These are phyloP conservation scores for Sebastes oblongus DNA, from an alignment of 2,797 vertebrate genomes.

Conservation along the genomic window DNA sequence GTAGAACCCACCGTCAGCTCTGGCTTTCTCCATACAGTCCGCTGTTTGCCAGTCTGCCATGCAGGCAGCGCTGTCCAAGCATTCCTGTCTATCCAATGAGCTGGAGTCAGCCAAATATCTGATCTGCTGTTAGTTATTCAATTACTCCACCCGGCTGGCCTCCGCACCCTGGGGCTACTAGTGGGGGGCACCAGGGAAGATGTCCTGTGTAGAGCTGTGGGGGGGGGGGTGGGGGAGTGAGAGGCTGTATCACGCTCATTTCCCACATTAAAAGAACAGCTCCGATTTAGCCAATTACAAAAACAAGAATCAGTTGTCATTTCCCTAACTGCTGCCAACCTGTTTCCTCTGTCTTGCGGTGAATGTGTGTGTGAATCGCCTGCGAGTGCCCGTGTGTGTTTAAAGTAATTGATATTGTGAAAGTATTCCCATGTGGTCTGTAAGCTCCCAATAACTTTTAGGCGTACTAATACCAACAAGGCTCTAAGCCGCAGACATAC, in stretches of 20 bases:
- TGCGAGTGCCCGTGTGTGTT: slow-evolving; percentile 39
- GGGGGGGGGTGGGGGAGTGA: not conserved
- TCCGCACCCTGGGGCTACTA: slow-evolving; percentile 41
- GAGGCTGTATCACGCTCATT: slow-evolving; percentile 48
- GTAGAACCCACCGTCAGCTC: slow-evolving; percentile 3
- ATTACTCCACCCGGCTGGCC: slow-evolving; percentile 62
- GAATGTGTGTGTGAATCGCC: slow-evolving; percentile 42
- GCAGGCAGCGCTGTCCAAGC: slow-evolving; percentile 53
- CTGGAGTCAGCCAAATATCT: slow-evolving; percentile 70
- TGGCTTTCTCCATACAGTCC: not conserved
- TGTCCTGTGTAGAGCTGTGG: not conserved
- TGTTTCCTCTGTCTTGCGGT: slow-evolving; percentile 35
- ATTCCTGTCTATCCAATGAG: slow-evolving; percentile 62
- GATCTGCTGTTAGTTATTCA: slow-evolving; percentile 73
- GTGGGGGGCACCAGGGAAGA: slow-evolving; percentile 31
- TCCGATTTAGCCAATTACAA: slow-evolving; percentile 74
- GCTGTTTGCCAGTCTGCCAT: slow-evolving; percentile 26
- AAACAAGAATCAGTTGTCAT: slow-evolving; percentile 56
- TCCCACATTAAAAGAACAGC: slow-evolving; percentile 58
- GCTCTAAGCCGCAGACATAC: slow-evolving; percentile 68
- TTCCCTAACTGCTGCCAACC: slow-evolving; percentile 62
- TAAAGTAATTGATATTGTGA: slow-evolving; percentile 67
- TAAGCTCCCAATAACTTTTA: slow-evolving; percentile 75
- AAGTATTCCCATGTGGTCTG: slow-evolving; percentile 67
- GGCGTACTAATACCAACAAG: slow-evolving; percentile 70